Base-by-base conservation (phyloP, 2,888 invertebrate species). In the Osedax frankpressi region DNA sequence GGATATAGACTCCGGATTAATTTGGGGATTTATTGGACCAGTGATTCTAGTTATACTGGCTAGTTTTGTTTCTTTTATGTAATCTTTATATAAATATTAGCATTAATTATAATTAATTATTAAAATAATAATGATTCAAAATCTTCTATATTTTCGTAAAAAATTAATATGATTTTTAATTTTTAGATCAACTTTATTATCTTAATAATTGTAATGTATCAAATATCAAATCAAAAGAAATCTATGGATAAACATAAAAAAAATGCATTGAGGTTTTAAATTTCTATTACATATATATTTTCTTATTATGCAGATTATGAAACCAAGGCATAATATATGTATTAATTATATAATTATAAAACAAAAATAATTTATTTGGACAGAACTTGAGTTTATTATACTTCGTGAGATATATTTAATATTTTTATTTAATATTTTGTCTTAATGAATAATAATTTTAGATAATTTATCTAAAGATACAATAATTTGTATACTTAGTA, bases 21-120 rank as follows among this genome's bases (percentile, higher is more conserved):
- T 78, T 2, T 78, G 76, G 72, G 78, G 76, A 0, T 78, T 78
- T 71, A 75, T 76, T 1, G 77, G 75, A 25, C 77, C 77, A 14
- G 77, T 73, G 1, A 59, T 75, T 14, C 24, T 73, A 19, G 70
- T 77, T 30, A 75, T 76, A 27, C 24, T 75, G 29, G 78, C 77
- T 44, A 44, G 44, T 6, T 44, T 6, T 44, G 11, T 19, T 11
- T 11, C 44, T 44, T 44, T 28, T n/a, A 28, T 62, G 3, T 71
- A 44, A 6, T 71, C 26, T 24, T 25, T 44, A n/a, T 29, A 44
- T 28, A 24, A 24, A 71, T 28, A 11, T 11, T n/a, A 28, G 3
- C 27, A 30, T 68, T 3, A 28, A 65, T 71, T n/a, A 24, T 68
- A 30, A 6, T 2, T 30, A 71, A n/a, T n/a, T 69, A 29, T 59